These are phyloP conservation scores for Distichodus sexfasciatus DNA, from an alignment of 2,797 vertebrate species.

Conservation along the genomic window DNA sequence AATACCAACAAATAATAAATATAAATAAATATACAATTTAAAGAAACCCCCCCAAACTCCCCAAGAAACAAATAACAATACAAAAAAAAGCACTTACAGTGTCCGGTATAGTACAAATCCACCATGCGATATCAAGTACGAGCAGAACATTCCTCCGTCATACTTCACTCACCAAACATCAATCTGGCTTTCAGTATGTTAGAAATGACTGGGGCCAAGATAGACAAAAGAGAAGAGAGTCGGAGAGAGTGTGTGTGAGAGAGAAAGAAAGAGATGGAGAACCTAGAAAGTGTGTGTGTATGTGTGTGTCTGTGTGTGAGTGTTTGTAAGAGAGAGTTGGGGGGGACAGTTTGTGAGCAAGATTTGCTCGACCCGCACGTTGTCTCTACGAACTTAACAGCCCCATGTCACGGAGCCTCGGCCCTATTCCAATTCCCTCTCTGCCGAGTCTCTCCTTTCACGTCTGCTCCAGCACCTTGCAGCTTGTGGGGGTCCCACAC, in stretches of 20 bases:
- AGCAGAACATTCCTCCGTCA: conserved; percentile 28
- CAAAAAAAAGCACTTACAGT: conserved; percentile 39
- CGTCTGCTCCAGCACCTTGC: conserved; percentile 28
- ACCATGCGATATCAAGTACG: conserved; percentile 39
- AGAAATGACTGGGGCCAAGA: conserved; percentile 78
- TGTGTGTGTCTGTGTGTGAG: conserved; percentile 49
- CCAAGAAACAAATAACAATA: conserved; percentile 49
- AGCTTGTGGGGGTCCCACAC: conserved; percentile 30
- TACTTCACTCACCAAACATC: conserved; percentile 13
- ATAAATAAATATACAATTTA: conserved; percentile 58
- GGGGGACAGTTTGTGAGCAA: conserved; percentile 47
- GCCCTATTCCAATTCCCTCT: conserved; percentile 20
- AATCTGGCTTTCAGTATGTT: conserved; percentile 67
- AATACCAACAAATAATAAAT: conserved; percentile 56
- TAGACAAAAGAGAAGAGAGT: conserved; percentile 16
- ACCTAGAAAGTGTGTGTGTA: conserved; percentile 55
- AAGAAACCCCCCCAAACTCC: conserved; percentile 35
- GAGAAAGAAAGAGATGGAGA: conserved; percentile 47
- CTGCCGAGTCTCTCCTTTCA: conserved; percentile 21
- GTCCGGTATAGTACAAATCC: conserved; percentile 47
- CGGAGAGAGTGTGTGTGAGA: conserved; percentile 53
- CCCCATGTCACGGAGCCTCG: conserved; percentile 23
- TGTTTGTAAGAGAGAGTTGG: conserved; percentile 53
- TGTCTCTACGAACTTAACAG: conserved; percentile 55
- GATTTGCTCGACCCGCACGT: conserved; percentile 83